Percentiles rank a stretch among this genome's conserved stretches.
Conservation (phyloP, 1,140 invertebrate genomes). For the Sycobia sp. region DNA sequence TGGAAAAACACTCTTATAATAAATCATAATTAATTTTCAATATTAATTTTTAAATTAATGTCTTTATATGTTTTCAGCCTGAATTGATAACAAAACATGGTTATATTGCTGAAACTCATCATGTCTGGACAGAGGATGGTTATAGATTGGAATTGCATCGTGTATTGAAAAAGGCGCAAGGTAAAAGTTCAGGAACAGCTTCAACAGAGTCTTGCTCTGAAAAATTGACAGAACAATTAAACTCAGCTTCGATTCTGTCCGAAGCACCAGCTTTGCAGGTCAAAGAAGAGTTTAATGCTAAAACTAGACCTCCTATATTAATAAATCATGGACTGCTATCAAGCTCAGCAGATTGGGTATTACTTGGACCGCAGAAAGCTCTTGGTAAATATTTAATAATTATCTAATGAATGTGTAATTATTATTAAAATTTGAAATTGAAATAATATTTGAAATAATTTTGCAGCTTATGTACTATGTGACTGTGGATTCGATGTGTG, state of each 20-base stretch:
- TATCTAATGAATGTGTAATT: background rate
- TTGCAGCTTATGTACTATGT: conserved; percentile 65
- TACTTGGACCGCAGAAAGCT: conserved; percentile 70
- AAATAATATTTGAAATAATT: background rate
- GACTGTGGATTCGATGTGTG: conserved; percentile 77
- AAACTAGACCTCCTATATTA: conserved; percentile 63
- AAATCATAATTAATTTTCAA: no score
- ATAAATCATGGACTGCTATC: conserved; percentile 78
- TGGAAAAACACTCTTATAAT: no score
- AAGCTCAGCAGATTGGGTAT: conserved; percentile 76
- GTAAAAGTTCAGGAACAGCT: conserved; percentile 24
- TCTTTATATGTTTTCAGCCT: conserved; percentile 61
- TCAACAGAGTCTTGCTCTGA: conserved; percentile 7
- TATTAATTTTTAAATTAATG: no score
- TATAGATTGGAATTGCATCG: conserved; percentile 74
- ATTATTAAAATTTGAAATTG: conserved; percentile 21
- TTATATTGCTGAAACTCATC: conserved; percentile 70
- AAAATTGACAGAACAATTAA: conserved; percentile 12
- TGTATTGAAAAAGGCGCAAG: conserved; percentile 59
- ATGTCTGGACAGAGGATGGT: conserved; percentile 71
- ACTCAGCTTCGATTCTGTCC: conserved; percentile 3
- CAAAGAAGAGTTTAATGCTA: conserved; percentile 25
- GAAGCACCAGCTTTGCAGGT: conserved; percentile 16
- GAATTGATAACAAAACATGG: conserved; percentile 64
- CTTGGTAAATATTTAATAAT: conserved; percentile 65